Base-by-base conservation (phyloP, 2,113 vertebrate genomes). In the Rattus norvegicus region DNA sequence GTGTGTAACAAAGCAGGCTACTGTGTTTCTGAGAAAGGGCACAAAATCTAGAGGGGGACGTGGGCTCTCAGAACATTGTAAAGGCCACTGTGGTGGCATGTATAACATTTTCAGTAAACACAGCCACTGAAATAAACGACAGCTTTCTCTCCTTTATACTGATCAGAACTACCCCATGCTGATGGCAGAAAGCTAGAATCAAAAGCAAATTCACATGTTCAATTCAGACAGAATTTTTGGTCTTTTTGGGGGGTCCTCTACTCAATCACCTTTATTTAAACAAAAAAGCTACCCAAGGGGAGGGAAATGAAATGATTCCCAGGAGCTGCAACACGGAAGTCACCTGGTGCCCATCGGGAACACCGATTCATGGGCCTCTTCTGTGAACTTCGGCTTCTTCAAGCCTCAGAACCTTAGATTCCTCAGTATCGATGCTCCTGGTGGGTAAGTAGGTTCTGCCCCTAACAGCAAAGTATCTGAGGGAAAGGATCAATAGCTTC, bases 351-450 rank as follows among this genome's bases (percentile, higher is more conserved):
- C 73, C 56, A 26, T 0, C 61, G 59, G 79, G 86, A 77, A 92
- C 47, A 61, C 43, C 87, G 63, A 39, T 86, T 85, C 92, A 65
- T 36, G 7, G 85, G 28, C 24, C 75, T 94, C 92, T 93, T 91
- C 54, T 36, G 56, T 84, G 91, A 93, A 94, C 56, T 56, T 73
- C 22, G n/a, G 19, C 7, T 43, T 79, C 19, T 11, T 30, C 88
- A 79, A 76, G 83, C 95, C 14, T 20, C 88, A 39, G 88, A 63
- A 39, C 11, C 65, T 88, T 89, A 87, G 49, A 49, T 97, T 94
- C 90, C 86, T 93, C 90, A 94, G 28, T 77, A 75, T 59, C 8
- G 14, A 91, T 49, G 75, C 59, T 81, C 90, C 80, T 70, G 0
- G 0, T 36, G 80, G 63, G 76, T 80, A 65, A 84, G 76, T 80